Evolutionary conservation across 2,113 vertebrate species (phyloP).

Genomic region (Microcebus murinus): DNA sequence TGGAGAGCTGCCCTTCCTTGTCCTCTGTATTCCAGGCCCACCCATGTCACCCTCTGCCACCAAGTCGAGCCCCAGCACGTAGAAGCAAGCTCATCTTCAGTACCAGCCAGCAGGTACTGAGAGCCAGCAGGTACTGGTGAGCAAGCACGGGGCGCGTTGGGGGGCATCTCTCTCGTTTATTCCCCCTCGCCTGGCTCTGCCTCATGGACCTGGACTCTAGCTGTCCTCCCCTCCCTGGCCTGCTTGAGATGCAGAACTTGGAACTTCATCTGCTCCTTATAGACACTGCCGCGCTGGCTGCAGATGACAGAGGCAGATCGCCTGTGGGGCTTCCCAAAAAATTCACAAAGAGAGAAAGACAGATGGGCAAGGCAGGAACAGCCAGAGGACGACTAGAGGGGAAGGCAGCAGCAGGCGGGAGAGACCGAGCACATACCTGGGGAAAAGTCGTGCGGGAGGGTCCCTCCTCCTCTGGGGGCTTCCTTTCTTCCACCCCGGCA

Average conservation of each 20-base stretch:
- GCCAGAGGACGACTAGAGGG: conserved; percentile 70
- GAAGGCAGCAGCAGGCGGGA: neutral
- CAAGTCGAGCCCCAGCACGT: neutral
- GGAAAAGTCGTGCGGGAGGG: conserved; percentile 54
- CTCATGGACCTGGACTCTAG: neutral
- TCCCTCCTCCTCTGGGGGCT: conserved; percentile 57
- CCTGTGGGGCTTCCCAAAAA: conserved; percentile 62
- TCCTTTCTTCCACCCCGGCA: neutral
- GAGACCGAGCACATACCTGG: conserved; percentile 70
- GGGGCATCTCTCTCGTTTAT: neutral
- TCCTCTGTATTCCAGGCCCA: neutral
- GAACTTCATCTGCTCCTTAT: conserved; percentile 50
- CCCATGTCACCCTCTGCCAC: neutral
- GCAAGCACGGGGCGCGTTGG: neutral
- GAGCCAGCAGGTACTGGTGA: no score
- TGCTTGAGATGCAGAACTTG: conserved; percentile 13
- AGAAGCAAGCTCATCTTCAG: neutral
- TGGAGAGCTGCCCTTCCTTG: neutral
- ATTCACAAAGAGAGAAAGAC: conserved; percentile 73
- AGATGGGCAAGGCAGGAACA: conserved; percentile 71
- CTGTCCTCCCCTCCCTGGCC: neutral
- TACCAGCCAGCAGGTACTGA: neutral
- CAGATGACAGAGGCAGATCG: conserved; percentile 60
- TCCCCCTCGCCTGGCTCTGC: neutral
- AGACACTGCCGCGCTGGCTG: conserved; percentile 34